Evolutionary conservation across 1,140 invertebrate species (phyloP).

Genomic region (Drosophila quadrilineata): DNA sequence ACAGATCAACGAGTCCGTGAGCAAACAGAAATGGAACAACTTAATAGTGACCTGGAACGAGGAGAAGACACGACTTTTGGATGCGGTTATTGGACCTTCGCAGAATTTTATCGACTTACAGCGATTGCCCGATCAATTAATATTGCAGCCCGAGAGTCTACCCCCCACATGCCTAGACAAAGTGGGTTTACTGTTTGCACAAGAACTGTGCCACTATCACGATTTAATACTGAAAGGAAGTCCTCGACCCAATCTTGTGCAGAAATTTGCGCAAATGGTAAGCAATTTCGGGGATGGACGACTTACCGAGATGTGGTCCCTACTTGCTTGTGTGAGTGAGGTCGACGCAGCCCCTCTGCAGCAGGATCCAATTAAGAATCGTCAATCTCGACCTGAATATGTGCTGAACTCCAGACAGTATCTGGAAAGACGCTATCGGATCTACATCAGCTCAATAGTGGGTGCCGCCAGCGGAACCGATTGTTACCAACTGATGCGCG

Average conservation of each 20-base stretch:
- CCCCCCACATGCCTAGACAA: slow-evolving; percentile 78
- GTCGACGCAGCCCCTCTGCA: slow-evolving; percentile 81
- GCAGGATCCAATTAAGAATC: slow-evolving; percentile 87
- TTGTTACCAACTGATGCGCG: slow-evolving; percentile 90
- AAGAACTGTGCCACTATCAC: slow-evolving; percentile 92
- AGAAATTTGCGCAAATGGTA: slow-evolving; percentile 88
- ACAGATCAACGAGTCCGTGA: slow-evolving; percentile 86
- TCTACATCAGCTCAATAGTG: slow-evolving; percentile 93
- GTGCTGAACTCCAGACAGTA: slow-evolving; percentile 91
- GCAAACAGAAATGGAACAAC: slow-evolving; percentile 90
- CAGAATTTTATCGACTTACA: slow-evolving; percentile 91
- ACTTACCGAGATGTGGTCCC: slow-evolving; percentile 93
- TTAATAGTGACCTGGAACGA: slow-evolving; percentile 93
- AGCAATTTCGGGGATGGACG: slow-evolving; percentile 91
- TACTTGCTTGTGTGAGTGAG: slow-evolving; percentile 83
- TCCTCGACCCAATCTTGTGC: slow-evolving; percentile 87
- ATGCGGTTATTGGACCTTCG: slow-evolving; percentile 92
- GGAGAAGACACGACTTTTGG: slow-evolving; percentile 93
- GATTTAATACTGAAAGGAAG: slow-evolving; percentile 88
- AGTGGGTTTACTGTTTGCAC: slow-evolving; percentile 90
- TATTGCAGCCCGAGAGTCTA: slow-evolving; percentile 82
- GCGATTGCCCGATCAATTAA: slow-evolving; percentile 85
- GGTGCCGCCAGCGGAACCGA: slow-evolving; percentile 91
- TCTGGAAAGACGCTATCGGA: slow-evolving; percentile 91
- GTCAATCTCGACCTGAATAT: slow-evolving; percentile 86